phyloP scores from a whole-genome alignment of 2,113 vertebrate genomes.

The Xenopus laevis region DNA sequence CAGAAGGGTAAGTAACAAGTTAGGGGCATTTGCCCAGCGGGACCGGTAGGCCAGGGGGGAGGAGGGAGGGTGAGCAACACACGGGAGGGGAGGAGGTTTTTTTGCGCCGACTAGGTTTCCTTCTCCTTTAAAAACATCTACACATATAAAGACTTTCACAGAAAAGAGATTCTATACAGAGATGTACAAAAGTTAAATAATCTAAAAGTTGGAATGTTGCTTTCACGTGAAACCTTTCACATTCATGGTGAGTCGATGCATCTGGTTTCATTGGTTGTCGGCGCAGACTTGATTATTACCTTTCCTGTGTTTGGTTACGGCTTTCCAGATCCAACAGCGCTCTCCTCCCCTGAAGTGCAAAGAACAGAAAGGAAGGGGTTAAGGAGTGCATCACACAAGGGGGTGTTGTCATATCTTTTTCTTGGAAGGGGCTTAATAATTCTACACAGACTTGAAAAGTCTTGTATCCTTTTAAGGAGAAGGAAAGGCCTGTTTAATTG shows the following conservation, averaged over 20 bases:
- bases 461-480: too few relatives aligned
- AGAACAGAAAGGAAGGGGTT: background rate
- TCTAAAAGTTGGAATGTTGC: too few relatives aligned
- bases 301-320: conserved; percentile 71
- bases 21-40: too few relatives aligned
- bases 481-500: too few relatives aligned
- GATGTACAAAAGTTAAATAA: conserved; percentile 49
- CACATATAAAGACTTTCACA: conserved; percentile 3
- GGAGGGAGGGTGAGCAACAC: too few relatives aligned
- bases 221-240: conserved; percentile 38
- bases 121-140: too few relatives aligned
- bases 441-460: too few relatives aligned
- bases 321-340: conserved; percentile 83
- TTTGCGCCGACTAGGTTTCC: too few relatives aligned
- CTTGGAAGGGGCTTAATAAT: background rate
- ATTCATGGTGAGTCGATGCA: background rate
- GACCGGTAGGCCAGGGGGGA: too few relatives aligned
- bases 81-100: too few relatives aligned
- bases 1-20: too few relatives aligned
- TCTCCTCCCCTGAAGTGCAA: conserved; percentile 71
- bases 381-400: too few relatives aligned
- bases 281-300: background rate
- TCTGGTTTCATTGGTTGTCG: conserved; percentile 1
- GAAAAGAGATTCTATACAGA: conserved; percentile 19
- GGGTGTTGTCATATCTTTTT: background rate